A percentile compares a stretch with the other conserved stretches of the same genome.
These are phyloP conservation scores for Osmerus mordax DNA, from an alignment of 2,113 vertebrate species.

Conservation along the genomic window DNA sequence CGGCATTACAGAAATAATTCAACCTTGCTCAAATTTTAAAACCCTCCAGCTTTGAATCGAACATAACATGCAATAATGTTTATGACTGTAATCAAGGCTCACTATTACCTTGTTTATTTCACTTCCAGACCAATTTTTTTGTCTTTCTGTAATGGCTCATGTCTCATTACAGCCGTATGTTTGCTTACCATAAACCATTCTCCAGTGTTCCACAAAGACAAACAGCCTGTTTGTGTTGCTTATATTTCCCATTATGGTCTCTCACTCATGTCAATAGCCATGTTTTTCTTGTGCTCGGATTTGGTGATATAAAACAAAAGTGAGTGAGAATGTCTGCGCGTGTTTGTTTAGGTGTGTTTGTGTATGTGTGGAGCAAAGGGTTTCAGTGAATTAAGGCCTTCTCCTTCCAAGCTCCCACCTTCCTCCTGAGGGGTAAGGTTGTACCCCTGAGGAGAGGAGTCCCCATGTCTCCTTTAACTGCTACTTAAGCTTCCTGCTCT, in stretches of 20 bases:
- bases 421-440: slow-evolving; percentile 14
- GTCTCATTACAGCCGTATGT: slow-evolving; percentile 54
- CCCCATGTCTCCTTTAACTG: slow-evolving; percentile 37
- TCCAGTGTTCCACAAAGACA: slow-evolving; percentile 12
- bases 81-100: slow-evolving; percentile 36
- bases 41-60: slow-evolving; percentile 1
- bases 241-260: slow-evolving; percentile 34
- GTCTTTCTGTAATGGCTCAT: slow-evolving; percentile 36
- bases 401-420: slow-evolving; percentile 1
- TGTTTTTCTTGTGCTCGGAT: slow-evolving; percentile 26
- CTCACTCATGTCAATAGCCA: neutral
- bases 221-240: slow-evolving; percentile 32
- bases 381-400: slow-evolving; percentile 35
- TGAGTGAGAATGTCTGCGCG: slow-evolving; percentile 5
- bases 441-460: slow-evolving; percentile 31
- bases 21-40: neutral
- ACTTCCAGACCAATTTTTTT: slow-evolving; percentile 17
- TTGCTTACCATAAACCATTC: slow-evolving; percentile 21
- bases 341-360: slow-evolving; percentile 7
- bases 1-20: slow-evolving; percentile 11
- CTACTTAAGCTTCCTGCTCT: slow-evolving; percentile 54
- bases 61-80: slow-evolving; percentile 30
- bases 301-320: slow-evolving; percentile 22
- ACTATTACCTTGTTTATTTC: slow-evolving; percentile 44
- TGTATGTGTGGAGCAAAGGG: slow-evolving; percentile 5